phyloP scores from a whole-genome alignment of 2,888 invertebrate genomes.

The Andrena chrysosceles region DNA sequence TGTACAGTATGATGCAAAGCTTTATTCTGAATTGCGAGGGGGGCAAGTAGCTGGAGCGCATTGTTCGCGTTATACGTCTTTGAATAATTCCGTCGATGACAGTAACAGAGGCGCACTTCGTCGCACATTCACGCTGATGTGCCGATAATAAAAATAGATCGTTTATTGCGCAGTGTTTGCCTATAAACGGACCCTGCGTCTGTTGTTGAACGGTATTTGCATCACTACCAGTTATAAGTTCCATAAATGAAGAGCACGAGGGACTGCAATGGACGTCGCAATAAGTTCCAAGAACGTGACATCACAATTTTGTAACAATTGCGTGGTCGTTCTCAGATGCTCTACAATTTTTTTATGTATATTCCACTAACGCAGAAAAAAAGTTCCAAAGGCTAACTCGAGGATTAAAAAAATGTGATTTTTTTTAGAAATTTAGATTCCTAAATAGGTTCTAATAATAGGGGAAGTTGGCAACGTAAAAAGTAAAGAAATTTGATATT shows the following conservation, averaged over 20 bases:
- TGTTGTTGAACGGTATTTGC: slow-evolving; percentile 4
- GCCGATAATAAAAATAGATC: slow-evolving; percentile 14
- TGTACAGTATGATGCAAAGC: slow-evolving; percentile 19
- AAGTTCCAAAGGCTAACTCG: too few relatives aligned
- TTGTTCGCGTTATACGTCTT: slow-evolving; percentile 12
- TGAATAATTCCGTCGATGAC: slow-evolving; percentile 40
- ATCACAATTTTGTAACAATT: too few relatives aligned
- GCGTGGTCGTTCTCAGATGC: too few relatives aligned
- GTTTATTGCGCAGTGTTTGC: background rate
- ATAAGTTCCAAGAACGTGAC: too few relatives aligned
- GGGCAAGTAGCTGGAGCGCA: background rate
- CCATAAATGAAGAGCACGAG: background rate
- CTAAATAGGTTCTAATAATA: too few relatives aligned
- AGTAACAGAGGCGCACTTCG: slow-evolving; percentile 8
- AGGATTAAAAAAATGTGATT: too few relatives aligned
- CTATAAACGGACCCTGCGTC: background rate
- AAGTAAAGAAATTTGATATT: too few relatives aligned
- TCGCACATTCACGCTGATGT: background rate
- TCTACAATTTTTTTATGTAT: too few relatives aligned
- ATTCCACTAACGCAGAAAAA: too few relatives aligned
- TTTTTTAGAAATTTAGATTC: too few relatives aligned
- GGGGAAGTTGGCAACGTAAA: too few relatives aligned
- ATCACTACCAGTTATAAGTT: slow-evolving; percentile 13
- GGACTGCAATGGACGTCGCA: too few relatives aligned
- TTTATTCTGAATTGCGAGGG: slow-evolving; percentile 5